Evolutionary conservation across 2,888 invertebrate genomes (phyloP).

Genomic region (Trimorus sp.): DNA sequence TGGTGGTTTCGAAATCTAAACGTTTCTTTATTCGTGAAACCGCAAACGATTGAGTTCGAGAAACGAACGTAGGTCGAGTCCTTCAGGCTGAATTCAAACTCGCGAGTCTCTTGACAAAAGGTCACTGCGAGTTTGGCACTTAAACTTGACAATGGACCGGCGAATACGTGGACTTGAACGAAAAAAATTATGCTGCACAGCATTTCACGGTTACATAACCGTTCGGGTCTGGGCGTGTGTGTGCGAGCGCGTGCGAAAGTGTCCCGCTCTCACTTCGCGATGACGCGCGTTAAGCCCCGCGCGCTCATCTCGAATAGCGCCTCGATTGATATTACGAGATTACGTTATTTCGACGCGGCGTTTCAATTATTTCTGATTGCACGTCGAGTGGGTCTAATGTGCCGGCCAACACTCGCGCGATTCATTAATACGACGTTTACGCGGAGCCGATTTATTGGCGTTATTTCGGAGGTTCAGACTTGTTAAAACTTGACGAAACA

Average conservation of each 20-base stretch:
- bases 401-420: neutral
- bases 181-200: slow-evolving; percentile 59
- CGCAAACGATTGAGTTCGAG: slow-evolving; percentile 14
- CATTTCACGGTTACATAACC: slow-evolving; percentile 58
- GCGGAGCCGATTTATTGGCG: no score
- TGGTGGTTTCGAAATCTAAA: no score
- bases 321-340: no score
- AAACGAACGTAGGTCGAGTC: slow-evolving; percentile 60
- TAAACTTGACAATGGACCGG: slow-evolving; percentile 78
- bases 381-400: no score
- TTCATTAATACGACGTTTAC: neutral
- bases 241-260: slow-evolving; percentile 29
- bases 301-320: no score
- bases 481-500: no score
- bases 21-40: no score
- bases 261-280: slow-evolving; percentile 41
- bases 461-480: no score
- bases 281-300: slow-evolving; percentile 28
- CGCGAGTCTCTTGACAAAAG: slow-evolving; percentile 62
- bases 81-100: slow-evolving; percentile 61
- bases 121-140: slow-evolving; percentile 71
- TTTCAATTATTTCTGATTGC: no score
- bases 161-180: slow-evolving; percentile 73
- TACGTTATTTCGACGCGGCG: no score
- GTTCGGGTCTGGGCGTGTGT: slow-evolving; percentile 18